Base-by-base conservation (phyloP, 2,113 vertebrate species). In the Eurypyga helias region DNA sequence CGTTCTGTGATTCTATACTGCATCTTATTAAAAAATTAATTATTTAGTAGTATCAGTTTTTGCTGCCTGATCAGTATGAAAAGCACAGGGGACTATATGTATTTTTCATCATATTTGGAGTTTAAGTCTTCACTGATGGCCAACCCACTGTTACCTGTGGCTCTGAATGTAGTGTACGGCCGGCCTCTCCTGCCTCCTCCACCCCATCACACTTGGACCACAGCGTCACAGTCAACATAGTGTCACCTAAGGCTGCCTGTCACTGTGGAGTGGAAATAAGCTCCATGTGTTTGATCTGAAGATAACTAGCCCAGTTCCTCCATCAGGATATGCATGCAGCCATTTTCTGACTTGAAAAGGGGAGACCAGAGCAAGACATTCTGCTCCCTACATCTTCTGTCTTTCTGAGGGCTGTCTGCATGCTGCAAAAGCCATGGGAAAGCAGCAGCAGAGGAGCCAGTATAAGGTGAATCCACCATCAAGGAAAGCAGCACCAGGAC, bases 321-420 rank as follows among this genome's bases (percentile, higher is more conserved):
- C 38, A 20, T 1, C 5, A 12, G 17, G 13, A 45, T 14, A 15
- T 0, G 38, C 31, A 11, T 6, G 9, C 5, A 33, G 51, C 31
- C 52, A 6, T n/a, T 14, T 25, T 73, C 51, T 14, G 51, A 55
- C 70, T 25, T 19, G 52, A 11, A 17, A 43, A 33, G 70, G 38
- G 38, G 29, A 43, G 29, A 31, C 21, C 29, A 7, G 36, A 33
- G 70, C 29, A 6, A 19, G 38, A 6, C 70, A 3, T 20, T 43
- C 29, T 19, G 52, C 38, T 57, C 17, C 23, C 38, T 10, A 4
- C 23, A 3, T 9, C 38, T 15, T 1, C 17, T 5, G 17, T 26
- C 52, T 11, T 43, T 18, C 51, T 2, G 17, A n/a, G 38, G 52
- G 52, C 38, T 18, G 38, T 3, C 51, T 25, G 51, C 36, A n/a